Evolutionary conservation across 2,888 invertebrate species (phyloP), one percentile per base, ranked within the genome.

Genomic region (Seira sanloemensis): DNA sequence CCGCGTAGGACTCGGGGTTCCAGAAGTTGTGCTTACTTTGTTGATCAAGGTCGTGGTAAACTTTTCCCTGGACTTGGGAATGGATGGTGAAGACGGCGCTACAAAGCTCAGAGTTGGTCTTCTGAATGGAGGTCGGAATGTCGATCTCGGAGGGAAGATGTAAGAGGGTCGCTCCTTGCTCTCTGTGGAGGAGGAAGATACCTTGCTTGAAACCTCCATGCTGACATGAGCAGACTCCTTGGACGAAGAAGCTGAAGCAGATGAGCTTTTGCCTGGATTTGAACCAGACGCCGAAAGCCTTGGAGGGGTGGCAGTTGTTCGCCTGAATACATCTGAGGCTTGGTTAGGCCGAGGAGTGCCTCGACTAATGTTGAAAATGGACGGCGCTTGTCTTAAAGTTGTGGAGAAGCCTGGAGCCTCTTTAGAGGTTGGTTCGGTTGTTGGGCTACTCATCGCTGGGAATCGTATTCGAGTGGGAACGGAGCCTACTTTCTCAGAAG

Each of bases 71-170:
- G 84, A 86, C 24, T 78, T 84, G 7, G 62, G 62, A 5, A 62
- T 4, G 1, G 62, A 21, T 21, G 62, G 62, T 5, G 62, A 62
- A 54, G 78, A 79, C 0, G 84, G 67, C 5, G 62, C 0, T 25
- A 16, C 67, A 25, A 67, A 76, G 23, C 24, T 79, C 0, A 84
- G 26, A 1, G 85, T 80, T 0, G 89, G 89, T 76, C 88, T 76
- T 66, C 86, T 73, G 68, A 86, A 84, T 0, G 86, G 81, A 0
- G 89, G 89, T 73, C 83, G 80, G 73, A 85, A 88, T 26, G 89
- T 87, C 0, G 86, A 68, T 37, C 65, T 19, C n/a, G 84, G 62
- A 62, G 62, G 76, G 26, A 79, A 84, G 0, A 71, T 25, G 0
- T 79, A 24, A 12, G 79, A 76, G 2, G 84, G 84, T 21, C 79